Percentiles rank a stretch among this genome's conserved stretches.
Conservation (phyloP, 2,113 vertebrate species). For the Barbus barbus region DNA sequence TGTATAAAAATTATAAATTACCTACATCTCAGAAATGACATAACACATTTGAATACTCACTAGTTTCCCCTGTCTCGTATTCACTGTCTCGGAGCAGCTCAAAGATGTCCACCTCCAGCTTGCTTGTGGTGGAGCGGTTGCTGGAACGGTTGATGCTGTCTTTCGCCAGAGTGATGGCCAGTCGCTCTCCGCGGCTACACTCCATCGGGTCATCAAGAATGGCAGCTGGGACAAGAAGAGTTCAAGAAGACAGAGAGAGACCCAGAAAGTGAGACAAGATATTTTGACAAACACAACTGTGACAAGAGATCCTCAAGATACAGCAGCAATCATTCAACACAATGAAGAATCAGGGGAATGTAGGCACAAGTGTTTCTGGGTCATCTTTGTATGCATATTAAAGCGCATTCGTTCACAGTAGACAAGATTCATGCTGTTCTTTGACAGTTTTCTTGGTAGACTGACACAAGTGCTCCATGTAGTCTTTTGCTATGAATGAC, state of each 20-base stretch:
- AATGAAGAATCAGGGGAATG: background rate
- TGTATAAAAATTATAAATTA: background rate
- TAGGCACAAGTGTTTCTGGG: background rate
- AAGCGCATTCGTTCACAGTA: background rate
- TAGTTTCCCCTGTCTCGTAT: conserved; percentile 97
- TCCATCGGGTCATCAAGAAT: conserved; percentile 99
- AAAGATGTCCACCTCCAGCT: conserved; percentile 96
- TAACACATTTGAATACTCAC: conserved; percentile 73
- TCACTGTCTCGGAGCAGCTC: conserved; percentile 97
- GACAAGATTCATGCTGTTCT: background rate
- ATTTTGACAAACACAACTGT: background rate
- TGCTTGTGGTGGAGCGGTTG: conserved; percentile 88
- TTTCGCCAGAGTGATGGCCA: conserved; percentile 97
- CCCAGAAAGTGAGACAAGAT: background rate
- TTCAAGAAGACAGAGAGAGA: conserved; percentile 29
- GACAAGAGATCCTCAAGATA: background rate
- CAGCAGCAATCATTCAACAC: background rate
- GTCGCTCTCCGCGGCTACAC: conserved; percentile 95
- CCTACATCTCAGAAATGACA: background rate
- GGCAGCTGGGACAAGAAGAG: conserved; percentile 76
- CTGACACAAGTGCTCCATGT: background rate
- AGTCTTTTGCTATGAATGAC: background rate
- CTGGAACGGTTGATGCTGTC: conserved; percentile 91
- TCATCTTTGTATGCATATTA: background rate
- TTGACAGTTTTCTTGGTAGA: background rate